Evolutionary conservation across 2,113 vertebrate species (phyloP).

Genomic region (Nothoprocta pentlandii): DNA sequence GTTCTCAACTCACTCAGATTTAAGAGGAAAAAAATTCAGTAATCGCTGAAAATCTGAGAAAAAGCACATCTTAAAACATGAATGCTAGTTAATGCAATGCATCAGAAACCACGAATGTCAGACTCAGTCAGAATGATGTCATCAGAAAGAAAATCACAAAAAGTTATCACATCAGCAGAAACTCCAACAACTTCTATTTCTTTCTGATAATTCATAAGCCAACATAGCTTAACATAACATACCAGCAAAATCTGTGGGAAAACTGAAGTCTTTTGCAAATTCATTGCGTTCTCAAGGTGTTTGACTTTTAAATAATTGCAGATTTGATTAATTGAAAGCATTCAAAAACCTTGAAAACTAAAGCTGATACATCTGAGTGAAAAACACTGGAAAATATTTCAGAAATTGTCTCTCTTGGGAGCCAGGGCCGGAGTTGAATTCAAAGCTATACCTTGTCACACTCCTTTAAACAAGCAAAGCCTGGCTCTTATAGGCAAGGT

Average conservation of each 20-base stretch:
- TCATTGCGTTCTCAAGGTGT: neutral
- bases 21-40: neutral
- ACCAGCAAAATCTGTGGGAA: neutral
- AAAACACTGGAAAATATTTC: neutral
- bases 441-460: neutral
- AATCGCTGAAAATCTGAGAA: neutral
- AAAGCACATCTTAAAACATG: neutral
- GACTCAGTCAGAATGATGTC: neutral
- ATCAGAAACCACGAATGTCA: neutral
- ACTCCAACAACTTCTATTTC: neutral
- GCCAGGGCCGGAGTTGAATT: neutral
- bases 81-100: neutral
- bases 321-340: neutral
- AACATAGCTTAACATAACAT: neutral
- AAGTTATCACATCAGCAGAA: neutral
- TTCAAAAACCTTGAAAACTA: neutral
- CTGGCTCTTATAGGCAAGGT: neutral
- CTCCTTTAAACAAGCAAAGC: neutral
- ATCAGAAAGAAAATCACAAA: neutral
- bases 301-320: neutral
- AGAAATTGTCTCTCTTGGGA: neutral
- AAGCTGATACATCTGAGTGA: neutral
- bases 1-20: neutral
- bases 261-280: neutral
- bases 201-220: neutral